phyloP scores from a whole-genome alignment of 2,113 vertebrate species.

The Malaclemys terrapin region DNA sequence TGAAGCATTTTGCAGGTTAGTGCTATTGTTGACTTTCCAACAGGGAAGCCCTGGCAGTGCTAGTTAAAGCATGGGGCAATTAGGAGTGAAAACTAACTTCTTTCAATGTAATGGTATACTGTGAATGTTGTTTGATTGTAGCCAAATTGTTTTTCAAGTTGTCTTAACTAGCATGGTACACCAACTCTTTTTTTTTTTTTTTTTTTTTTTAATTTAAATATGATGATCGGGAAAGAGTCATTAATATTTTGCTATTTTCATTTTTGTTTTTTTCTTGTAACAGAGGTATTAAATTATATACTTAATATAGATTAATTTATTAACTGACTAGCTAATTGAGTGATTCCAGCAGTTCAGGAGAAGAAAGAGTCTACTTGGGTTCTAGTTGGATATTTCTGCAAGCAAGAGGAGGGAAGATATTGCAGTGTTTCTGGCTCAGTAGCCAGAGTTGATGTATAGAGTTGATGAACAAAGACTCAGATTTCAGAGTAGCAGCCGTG shows the following conservation, averaged over 20 bases:
- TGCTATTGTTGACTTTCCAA: not conserved
- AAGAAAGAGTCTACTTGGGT: not conserved
- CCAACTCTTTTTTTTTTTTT: not conserved
- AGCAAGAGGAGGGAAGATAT: not conserved
- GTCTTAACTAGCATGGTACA: not conserved
- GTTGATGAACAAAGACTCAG: not conserved
- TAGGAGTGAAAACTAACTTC: not conserved
- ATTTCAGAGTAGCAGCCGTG: no score
- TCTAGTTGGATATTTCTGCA: not conserved
- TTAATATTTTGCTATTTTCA: not conserved
- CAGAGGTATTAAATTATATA: not conserved
- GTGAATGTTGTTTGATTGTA: not conserved
- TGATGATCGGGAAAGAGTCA: not conserved
- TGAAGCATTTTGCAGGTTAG: not conserved
- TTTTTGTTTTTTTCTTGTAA: not conserved
- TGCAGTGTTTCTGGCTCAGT: no score
- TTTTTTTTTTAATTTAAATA: not conserved
- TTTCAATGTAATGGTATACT: not conserved
- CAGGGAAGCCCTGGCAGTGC: not conserved
- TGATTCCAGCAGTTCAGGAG: not conserved
- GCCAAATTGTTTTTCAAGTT: not conserved
- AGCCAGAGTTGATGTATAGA: not conserved
- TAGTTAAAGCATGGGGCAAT: not conserved
- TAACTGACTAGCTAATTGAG: not conserved
- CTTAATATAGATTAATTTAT: not conserved